A percentile compares a stretch with the other conserved stretches of the same genome.
Evolutionary conservation across 2,888 invertebrate species (phyloP).

Genomic region (Melikaiella ostensackeni): DNA sequence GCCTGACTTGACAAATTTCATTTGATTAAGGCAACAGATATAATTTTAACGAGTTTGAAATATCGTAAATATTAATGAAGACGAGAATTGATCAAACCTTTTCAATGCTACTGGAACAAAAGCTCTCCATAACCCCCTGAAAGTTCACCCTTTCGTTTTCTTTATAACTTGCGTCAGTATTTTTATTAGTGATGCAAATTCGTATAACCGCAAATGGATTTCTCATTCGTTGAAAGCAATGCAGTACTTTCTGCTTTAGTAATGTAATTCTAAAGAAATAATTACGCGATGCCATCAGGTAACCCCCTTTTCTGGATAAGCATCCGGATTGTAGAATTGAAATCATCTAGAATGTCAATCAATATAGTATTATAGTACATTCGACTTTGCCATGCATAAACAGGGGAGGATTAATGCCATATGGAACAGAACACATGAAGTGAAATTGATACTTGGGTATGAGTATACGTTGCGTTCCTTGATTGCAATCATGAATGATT

Average conservation of each 20-base stretch:
- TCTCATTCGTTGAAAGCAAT: conserved; percentile 10
- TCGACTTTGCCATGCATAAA: conserved; percentile 9
- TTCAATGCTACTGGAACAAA: background rate
- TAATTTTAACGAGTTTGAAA: background rate
- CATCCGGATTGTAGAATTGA: background rate
- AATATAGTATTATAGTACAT: background rate
- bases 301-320: conserved; percentile 1
- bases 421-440: conserved; percentile 1
- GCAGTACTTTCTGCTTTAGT: background rate
- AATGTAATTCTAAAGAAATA: conserved; percentile 12
- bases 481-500: background rate
- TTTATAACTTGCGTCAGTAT: conserved; percentile 20
- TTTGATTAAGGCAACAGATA: background rate
- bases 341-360: background rate
- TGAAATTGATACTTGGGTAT: background rate
- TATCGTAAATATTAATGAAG: background rate
- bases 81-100: background rate
- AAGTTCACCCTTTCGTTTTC: conserved; percentile 5
- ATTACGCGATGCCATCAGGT: background rate
- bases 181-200: conserved; percentile 23
- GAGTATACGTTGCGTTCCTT: background rate
- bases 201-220: conserved; percentile 5
- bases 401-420: background rate
- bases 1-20: background rate
- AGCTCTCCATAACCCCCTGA: background rate